Evolutionary conservation across 2,797 vertebrate genomes (phyloP), one percentile per base, ranked within the genome.

Genomic region (Pelochelys cantorii): DNA sequence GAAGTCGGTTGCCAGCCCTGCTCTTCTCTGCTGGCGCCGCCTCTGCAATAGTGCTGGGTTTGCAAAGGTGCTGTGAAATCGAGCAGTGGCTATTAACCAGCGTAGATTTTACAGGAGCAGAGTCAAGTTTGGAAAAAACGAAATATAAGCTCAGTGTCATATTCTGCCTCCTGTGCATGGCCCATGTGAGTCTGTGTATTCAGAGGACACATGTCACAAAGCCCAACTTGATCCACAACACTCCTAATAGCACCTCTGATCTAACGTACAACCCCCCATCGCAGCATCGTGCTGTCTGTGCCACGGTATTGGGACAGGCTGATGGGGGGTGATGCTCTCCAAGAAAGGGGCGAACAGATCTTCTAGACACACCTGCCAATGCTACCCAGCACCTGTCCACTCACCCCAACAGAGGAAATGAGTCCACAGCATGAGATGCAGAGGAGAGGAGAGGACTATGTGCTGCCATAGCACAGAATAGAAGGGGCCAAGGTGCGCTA

Each of bases 211-310:
- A 2, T 42, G 9, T 18, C 18, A 25, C 17, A 10, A 3, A 53
- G 1, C 37, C 0, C 0, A 13, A 22, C 34, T 0, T 0, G 1
- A n/a, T 55, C 37, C 68, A 20, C 2, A n/a, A 4, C 4, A 27
- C 62, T 2, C 4, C 42, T 0, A 2, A 22, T 0, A 0, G 23
- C 74, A 52, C 62, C 18, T 68, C 14, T 34, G 62, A 68, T 20
- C 31, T 34, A 14, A n/a, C 7, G 17, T 34, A 68, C 31, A 7
- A 8, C 31, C 31, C 10, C 8, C 8, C 65, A 68, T 34, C 3
- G 18, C 65, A 22, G 17, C n/a, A 68, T 68, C 18, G 4, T 34
- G n/a, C 18, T 20, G 31, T 34, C 8, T 10, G 65, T 9, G 11
- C n/a, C 18, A 9, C 1, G 9, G n/a, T 20, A 9, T 68, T 20